Conservation (phyloP, 1,140 invertebrate genomes). For the Caenorhabditis briggsae region DNA sequence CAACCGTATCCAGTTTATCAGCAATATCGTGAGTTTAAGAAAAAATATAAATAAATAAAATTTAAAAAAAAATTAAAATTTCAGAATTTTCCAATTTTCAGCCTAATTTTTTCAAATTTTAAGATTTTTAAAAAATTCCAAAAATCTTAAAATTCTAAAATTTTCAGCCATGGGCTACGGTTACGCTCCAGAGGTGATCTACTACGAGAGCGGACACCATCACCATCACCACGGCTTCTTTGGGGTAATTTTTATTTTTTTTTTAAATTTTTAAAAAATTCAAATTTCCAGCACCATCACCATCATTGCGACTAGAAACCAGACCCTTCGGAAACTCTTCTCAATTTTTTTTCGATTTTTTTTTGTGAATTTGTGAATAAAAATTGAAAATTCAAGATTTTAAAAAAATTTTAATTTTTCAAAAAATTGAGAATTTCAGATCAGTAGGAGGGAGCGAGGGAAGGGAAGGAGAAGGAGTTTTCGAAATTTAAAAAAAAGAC, state of each 20-base stretch:
- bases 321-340: too few relatives aligned
- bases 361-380: too few relatives aligned
- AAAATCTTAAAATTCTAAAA: background rate
- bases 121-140: background rate
- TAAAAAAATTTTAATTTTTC: too few relatives aligned
- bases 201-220: slow-evolving; percentile 34
- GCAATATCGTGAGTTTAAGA: slow-evolving; percentile 24
- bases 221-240: slow-evolving; percentile 20
- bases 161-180: slow-evolving; percentile 47
- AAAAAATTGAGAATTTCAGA: too few relatives aligned
- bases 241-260: background rate
- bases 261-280: background rate
- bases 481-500: too few relatives aligned
- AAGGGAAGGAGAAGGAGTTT: too few relatives aligned
- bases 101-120: background rate
- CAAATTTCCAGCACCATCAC: slow-evolving; percentile 11
- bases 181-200: slow-evolving; percentile 2
- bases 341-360: too few relatives aligned
- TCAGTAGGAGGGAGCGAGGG: too few relatives aligned
- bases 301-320: slow-evolving; percentile 48
- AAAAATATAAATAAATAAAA: too few relatives aligned
- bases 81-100: background rate
- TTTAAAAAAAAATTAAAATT: too few relatives aligned
- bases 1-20: slow-evolving; percentile 43
- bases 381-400: too few relatives aligned